Evolutionary conservation across 1,140 invertebrate species (phyloP), one percentile per base, ranked within the genome.

Genomic region (Propsilocerus akamusi): DNA sequence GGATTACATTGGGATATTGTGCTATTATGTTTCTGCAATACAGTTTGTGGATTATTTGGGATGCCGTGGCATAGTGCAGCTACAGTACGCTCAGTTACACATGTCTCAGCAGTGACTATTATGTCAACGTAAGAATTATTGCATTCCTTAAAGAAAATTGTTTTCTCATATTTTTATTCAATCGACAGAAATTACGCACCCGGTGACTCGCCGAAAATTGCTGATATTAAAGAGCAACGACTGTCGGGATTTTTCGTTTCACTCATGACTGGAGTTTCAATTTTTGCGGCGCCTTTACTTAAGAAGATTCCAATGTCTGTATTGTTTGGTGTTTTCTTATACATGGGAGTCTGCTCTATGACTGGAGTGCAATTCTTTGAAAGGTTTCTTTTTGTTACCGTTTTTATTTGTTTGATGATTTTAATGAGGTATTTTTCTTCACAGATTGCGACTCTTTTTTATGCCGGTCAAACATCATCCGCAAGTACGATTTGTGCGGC

Each of bases 1-100:
- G 92, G 92, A 3, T 91, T 89, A 59, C 89, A 95, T 68, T 75
- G 92, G 70, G 92, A 96, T 63, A 83, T 95, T 53, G 78, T 95
- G 2, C 70, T 92, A 6, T 74, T 90, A 23, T 84, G 83, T 52
- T 55, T 80, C 5, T 69, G 85, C 57, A 88, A 89, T 57, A 70
- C 83, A 4, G 64, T 80, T 3, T 83, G 80, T 60, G 83, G 80
- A 0, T 62, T 88, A 41, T 74, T 90, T 55, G 91, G 90, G 1
- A 76, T 87, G 3, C 88, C 90, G 0, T 95, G 87, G 84, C 81
- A 93, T 63, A 92, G 85, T 61, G 88, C 89, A 0, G 91, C 91
- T 0, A 90, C 88, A 5, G 89, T 95, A 0, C 74, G 91, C 46
- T 88, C 86, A 0, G 76, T 96, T 4, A 83, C 88, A 10, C 91